phyloP scores from a whole-genome alignment of 2,797 vertebrate genomes.

The Nothura maculosa region DNA sequence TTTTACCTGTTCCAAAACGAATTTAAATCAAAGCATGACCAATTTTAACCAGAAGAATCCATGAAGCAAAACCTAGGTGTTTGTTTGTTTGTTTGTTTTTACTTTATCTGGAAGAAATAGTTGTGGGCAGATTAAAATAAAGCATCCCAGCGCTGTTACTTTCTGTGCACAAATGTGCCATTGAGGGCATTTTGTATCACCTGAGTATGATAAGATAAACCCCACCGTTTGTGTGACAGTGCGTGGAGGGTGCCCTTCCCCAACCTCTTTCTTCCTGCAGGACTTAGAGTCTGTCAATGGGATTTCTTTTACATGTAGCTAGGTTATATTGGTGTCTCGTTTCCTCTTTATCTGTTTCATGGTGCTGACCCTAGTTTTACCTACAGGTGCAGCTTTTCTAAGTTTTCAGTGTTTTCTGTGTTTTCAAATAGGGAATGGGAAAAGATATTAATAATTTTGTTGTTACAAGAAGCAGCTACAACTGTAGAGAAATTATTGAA shows the following conservation, averaged over 20 bases:
- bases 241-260: background rate
- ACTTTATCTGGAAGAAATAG: too few species aligned
- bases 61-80: background rate
- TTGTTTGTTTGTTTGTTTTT: background rate
- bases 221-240: background rate
- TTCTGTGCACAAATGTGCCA: background rate
- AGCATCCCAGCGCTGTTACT: background rate
- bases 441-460: background rate
- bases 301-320: background rate
- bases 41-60: background rate
- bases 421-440: background rate
- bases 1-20: background rate
- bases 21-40: background rate
- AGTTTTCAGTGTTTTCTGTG: background rate
- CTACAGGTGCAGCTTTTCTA: background rate
- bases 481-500: background rate
- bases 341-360: background rate
- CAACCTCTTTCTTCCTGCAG: background rate
- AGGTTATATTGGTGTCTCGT: background rate
- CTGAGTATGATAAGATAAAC: background rate
- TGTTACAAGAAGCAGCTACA: background rate
- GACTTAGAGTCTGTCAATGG: background rate
- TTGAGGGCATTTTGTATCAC: background rate
- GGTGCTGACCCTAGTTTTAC: background rate
- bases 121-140: background rate